A percentile compares a stretch with the other conserved stretches of the same genome.
Conservation (phyloP, 2,888 invertebrate species). For the Galerucella pusilla region DNA sequence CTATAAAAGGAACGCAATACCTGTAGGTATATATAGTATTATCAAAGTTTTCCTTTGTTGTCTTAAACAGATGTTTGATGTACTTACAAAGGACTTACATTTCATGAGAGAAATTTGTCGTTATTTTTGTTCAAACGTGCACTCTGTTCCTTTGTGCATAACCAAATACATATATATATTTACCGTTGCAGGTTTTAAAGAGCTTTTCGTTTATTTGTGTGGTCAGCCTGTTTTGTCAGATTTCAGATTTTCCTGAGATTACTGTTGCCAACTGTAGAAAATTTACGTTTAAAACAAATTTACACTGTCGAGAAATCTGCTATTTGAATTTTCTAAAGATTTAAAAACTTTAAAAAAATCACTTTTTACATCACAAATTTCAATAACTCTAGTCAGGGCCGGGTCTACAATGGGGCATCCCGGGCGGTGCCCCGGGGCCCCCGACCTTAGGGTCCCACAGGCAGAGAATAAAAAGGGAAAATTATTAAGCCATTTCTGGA, state of each 20-base stretch:
- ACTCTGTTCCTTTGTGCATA: slow-evolving; percentile 1
- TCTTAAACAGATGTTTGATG: neutral
- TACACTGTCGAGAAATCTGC: neutral
- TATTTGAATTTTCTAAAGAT: neutral
- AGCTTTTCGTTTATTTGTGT: neutral
- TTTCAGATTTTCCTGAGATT: neutral
- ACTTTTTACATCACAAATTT: too few species aligned
- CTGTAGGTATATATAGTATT: neutral
- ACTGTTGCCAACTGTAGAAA: neutral
- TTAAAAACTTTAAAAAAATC: too few species aligned
- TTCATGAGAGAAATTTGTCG: neutral
- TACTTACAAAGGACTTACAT: neutral
- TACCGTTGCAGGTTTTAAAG: neutral
- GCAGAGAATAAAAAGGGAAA: too few species aligned
- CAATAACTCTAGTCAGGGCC: too few species aligned
- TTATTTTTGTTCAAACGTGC: neutral
- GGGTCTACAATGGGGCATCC: too few species aligned
- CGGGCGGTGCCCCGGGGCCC: too few species aligned
- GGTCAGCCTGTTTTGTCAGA: neutral
- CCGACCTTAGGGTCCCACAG: too few species aligned
- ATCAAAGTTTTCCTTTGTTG: neutral
- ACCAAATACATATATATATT: neutral
- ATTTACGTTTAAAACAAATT: neutral
- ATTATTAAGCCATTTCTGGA: too few species aligned
- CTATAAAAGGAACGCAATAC: neutral